phyloP scores from a whole-genome alignment of 2,797 vertebrate species.

The Poecilia picta region DNA sequence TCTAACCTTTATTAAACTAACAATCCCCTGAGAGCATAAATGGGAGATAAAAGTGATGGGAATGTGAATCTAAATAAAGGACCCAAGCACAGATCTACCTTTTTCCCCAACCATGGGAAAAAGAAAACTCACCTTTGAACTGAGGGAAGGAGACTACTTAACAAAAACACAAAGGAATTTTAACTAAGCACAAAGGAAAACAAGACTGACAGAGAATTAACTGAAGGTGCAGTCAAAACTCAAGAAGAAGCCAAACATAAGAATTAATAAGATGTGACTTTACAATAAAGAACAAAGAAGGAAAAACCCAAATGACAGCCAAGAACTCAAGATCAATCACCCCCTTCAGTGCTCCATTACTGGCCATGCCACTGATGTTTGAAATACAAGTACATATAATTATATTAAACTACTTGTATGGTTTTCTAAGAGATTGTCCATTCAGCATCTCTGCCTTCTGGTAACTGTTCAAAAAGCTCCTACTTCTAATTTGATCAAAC shows the following conservation, averaged over 20 bases:
- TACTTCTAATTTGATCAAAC: constrained; percentile 74
- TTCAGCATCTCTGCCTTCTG: constrained; percentile 56
- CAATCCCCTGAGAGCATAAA: not conserved
- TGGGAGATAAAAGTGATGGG: not conserved
- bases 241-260: not conserved
- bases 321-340: not conserved
- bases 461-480: constrained; percentile 56
- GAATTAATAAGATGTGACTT: not conserved
- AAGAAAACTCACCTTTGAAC: not conserved
- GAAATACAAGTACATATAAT: constrained; percentile 36
- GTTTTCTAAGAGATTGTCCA: constrained; percentile 46
- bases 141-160: not conserved
- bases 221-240: not conserved
- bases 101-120: not conserved
- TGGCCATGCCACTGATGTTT: constrained; percentile 18
- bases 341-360: constrained; percentile 11
- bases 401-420: constrained; percentile 64
- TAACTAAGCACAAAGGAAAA: not conserved
- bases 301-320: not conserved
- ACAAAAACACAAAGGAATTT: not conserved
- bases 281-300: not conserved
- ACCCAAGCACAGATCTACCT: not conserved
- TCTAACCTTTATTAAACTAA: constrained; percentile 37
- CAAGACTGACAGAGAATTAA: not conserved
- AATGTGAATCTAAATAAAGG: not conserved